A percentile compares a stretch with the other conserved stretches of the same genome.
These are phyloP conservation scores for Ceratosolen fusciceps DNA, from an alignment of 1,140 invertebrate genomes.

Conservation along the genomic window DNA sequence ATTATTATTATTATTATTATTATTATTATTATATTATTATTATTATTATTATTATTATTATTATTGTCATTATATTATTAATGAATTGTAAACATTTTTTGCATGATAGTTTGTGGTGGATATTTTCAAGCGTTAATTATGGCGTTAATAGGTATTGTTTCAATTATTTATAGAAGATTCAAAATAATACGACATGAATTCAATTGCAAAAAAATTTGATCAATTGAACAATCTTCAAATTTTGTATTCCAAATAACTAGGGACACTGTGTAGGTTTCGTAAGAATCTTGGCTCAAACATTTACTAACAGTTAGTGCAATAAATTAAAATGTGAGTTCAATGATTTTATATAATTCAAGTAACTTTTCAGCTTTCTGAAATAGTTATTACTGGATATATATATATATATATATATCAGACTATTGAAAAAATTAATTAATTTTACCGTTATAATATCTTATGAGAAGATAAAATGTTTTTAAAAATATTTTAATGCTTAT, in stretches of 20 bases:
- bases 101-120: background rate
- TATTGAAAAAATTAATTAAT: background rate
- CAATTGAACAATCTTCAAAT: background rate
- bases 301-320: background rate
- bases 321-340: background rate
- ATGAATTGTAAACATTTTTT: conserved; percentile 35
- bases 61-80: conserved; percentile 55
- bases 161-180: background rate
- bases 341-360: background rate
- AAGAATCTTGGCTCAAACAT: background rate
- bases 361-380: background rate
- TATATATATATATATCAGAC: background rate
- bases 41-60: conserved; percentile 54
- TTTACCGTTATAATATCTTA: background rate
- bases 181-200: background rate
- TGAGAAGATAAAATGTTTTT: background rate
- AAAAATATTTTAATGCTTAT: background rate
- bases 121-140: conserved; percentile 1
- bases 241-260: background rate
- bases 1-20: conserved; percentile 53
- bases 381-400: background rate
- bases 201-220: background rate
- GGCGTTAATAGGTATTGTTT: conserved; percentile 7
- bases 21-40: conserved; percentile 52
- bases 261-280: background rate